Evolutionary conservation across 1,140 invertebrate genomes (phyloP).

Genomic region (Pentalonia nigronervosa): DNA sequence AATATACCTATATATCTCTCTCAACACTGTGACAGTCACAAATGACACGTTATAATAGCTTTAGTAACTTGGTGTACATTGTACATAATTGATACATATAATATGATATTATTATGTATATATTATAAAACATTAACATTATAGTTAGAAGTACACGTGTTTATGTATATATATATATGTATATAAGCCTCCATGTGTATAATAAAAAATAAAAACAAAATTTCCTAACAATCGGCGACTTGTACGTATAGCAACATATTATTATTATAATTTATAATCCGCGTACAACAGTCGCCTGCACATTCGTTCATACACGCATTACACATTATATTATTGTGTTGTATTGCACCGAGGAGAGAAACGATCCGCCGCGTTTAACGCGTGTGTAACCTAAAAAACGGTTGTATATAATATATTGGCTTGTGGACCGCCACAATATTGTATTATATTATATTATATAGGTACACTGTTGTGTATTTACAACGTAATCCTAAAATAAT

Average conservation of each 20-base stretch:
- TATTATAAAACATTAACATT: too few relatives aligned
- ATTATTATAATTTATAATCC: background rate
- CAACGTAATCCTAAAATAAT: conserved; percentile 18
- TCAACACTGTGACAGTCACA: background rate
- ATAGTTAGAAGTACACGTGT: too few relatives aligned
- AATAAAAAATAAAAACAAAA: background rate
- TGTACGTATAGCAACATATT: background rate
- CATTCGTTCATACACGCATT: background rate
- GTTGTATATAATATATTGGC: background rate
- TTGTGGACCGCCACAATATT: background rate
- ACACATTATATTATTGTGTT: background rate
- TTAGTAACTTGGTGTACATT: background rate
- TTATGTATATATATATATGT: too few relatives aligned
- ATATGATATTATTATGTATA: too few relatives aligned
- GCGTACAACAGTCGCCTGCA: background rate
- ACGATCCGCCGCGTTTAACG: conserved; percentile 14
- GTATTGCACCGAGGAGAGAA: background rate
- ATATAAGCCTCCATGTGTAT: too few relatives aligned
- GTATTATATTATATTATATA: background rate
- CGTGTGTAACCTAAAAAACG: conserved; percentile 38
- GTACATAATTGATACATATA: background rate
- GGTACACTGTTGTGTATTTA: background rate
- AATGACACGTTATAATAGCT: background rate
- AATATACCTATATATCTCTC: too few relatives aligned
- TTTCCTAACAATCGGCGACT: background rate